Evolutionary conservation across 2,797 vertebrate species (phyloP).

Genomic region (Neosilurus mollespiculum): DNA sequence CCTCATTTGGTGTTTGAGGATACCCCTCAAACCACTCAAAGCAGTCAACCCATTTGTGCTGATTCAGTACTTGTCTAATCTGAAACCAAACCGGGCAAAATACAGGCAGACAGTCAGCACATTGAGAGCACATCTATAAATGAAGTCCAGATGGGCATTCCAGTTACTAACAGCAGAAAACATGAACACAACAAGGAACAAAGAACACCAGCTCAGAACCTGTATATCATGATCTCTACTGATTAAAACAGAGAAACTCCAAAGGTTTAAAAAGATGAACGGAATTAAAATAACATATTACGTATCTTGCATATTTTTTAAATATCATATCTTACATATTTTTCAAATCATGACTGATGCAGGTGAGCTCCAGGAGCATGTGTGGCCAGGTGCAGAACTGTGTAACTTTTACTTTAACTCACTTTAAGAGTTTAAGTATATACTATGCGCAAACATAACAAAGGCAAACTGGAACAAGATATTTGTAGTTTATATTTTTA

Average conservation of each 20-base stretch:
- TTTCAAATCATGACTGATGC: too few species aligned
- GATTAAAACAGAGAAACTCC: not conserved
- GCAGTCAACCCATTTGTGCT: too few species aligned
- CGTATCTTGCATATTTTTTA: too few species aligned
- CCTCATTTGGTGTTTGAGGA: not conserved
- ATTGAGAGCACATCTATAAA: not conserved
- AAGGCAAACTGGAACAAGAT: too few species aligned
- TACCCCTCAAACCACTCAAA: not conserved
- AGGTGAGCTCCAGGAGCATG: too few species aligned
- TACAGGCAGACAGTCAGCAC: not conserved
- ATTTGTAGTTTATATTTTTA: too few species aligned
- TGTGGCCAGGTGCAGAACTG: too few species aligned
- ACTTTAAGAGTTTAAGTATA: too few species aligned
- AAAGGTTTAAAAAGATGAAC: not conserved
- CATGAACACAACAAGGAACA: not conserved
- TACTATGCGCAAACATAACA: too few species aligned
- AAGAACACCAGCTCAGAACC: not conserved
- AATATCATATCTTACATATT: too few species aligned
- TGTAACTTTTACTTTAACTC: too few species aligned
- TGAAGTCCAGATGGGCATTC: not conserved
- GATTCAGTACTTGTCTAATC: constrained; percentile 5
- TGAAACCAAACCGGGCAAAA: constrained; percentile 16
- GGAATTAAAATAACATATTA: too few species aligned
- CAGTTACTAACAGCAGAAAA: not conserved
- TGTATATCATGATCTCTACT: not conserved